A percentile compares a stretch with the other conserved stretches of the same genome.
Conservation (phyloP, 2,113 vertebrate genomes). For the Hippocampus barbouri region DNA sequence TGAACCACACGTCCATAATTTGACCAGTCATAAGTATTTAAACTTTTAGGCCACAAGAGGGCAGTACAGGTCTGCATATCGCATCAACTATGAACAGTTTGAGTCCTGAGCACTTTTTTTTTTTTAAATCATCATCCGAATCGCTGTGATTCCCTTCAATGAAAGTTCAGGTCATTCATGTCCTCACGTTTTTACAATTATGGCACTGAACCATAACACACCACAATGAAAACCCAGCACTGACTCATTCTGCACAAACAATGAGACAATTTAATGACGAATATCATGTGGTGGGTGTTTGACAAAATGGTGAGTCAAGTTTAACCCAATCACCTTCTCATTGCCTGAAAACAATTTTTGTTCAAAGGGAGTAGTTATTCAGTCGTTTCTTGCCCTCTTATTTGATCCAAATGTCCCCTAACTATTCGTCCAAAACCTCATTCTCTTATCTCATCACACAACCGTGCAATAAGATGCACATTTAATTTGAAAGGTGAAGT, state of each 20-base stretch:
- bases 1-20: background rate
- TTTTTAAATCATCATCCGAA: too few species aligned
- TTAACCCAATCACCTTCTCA: slow-evolving; percentile 53
- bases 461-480: slow-evolving; percentile 71
- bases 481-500: slow-evolving; percentile 66
- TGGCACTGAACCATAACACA: background rate
- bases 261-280: slow-evolving; percentile 8
- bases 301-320: slow-evolving; percentile 24
- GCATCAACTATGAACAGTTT: background rate
- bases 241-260: background rate
- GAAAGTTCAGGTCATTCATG: background rate
- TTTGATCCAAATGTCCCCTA: slow-evolving; percentile 67
- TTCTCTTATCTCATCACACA: slow-evolving; percentile 65
- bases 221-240: background rate
- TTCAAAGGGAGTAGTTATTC: slow-evolving; percentile 49
- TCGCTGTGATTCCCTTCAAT: slow-evolving; percentile 14
- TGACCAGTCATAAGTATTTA: background rate
- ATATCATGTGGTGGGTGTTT: slow-evolving; percentile 17
- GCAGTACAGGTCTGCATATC: slow-evolving; percentile 33
- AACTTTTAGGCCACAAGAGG: slow-evolving; percentile 23
- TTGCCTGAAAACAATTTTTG: slow-evolving; percentile 54
- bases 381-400: slow-evolving; percentile 66
- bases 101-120: background rate
- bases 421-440: slow-evolving; percentile 57
- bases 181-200: background rate